Evolutionary conservation across 2,888 invertebrate species (phyloP).

Genomic region (Poecilus cupreus): DNA sequence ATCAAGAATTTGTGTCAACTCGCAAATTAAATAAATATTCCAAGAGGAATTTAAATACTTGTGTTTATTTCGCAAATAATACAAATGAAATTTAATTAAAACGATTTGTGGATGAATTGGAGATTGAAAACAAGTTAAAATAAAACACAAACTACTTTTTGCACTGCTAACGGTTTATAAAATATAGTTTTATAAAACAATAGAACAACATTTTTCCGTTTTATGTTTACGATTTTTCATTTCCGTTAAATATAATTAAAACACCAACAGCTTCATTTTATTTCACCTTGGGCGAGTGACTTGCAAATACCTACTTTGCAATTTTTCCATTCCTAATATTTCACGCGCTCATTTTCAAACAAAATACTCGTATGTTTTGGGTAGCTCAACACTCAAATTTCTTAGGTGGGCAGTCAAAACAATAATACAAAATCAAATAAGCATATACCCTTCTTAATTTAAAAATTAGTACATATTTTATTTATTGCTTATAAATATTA

Average conservation of each 20-base stretch:
- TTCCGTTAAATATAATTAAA: constrained; percentile 34
- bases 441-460: too few species aligned
- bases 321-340: too few species aligned
- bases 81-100: constrained; percentile 13
- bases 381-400: too few species aligned
- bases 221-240: constrained; percentile 25
- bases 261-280: not conserved
- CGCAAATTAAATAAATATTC: not conserved
- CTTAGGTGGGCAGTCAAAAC: too few species aligned
- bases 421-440: too few species aligned
- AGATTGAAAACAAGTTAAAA: not conserved
- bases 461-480: too few species aligned
- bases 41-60: not conserved
- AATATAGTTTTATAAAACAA: constrained; percentile 23
- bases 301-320: not conserved
- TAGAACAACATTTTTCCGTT: constrained; percentile 33
- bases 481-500: too few species aligned
- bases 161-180: not conserved
- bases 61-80: not conserved
- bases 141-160: not conserved
- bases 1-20: too few species aligned
- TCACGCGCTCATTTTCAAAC: too few species aligned
- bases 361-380: too few species aligned
- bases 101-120: not conserved
- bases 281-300: not conserved